Conservation (phyloP, 2,113 vertebrate genomes). For the Xyliphius kryptos region DNA sequence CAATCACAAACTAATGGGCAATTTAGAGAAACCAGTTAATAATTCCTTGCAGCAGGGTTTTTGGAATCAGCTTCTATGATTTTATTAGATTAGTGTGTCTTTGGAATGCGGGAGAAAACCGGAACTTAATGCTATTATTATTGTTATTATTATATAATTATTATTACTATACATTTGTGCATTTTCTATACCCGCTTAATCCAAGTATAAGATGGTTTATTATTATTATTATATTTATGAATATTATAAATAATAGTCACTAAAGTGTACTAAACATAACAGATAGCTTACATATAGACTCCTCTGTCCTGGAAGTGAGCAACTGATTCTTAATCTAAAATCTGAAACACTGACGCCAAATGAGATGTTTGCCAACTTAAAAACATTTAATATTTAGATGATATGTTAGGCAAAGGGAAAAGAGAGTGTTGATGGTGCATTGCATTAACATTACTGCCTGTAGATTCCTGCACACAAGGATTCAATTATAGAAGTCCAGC, state of each 20-base stretch:
- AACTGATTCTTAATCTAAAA: constrained; percentile 1
- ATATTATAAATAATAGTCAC: background rate
- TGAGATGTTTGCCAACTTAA: background rate
- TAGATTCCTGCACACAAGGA: constrained; percentile 52
- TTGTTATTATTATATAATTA: no score
- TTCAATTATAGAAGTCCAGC: constrained; percentile 65
- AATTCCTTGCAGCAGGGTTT: no score
- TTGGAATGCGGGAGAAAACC: no score
- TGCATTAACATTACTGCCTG: constrained; percentile 8
- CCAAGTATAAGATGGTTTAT: no score
- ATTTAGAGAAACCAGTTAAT: no score
- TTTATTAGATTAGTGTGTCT: no score
- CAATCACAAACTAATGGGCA: no score
- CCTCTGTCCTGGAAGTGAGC: background rate
- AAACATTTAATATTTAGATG: constrained; percentile 13
- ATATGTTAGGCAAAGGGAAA: background rate
- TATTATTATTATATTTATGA: constrained; percentile 2
- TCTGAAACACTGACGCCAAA: constrained; percentile 14
- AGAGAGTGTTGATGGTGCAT: constrained; percentile 5
- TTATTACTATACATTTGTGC: no score
- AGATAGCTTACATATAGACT: background rate
- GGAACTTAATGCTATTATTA: no score
- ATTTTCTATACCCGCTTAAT: no score
- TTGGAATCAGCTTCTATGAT: no score
- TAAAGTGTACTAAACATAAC: background rate